These are phyloP conservation scores for Eueremaeus valkanovi DNA, from an alignment of 2,888 invertebrate species.

Conservation along the genomic window DNA sequence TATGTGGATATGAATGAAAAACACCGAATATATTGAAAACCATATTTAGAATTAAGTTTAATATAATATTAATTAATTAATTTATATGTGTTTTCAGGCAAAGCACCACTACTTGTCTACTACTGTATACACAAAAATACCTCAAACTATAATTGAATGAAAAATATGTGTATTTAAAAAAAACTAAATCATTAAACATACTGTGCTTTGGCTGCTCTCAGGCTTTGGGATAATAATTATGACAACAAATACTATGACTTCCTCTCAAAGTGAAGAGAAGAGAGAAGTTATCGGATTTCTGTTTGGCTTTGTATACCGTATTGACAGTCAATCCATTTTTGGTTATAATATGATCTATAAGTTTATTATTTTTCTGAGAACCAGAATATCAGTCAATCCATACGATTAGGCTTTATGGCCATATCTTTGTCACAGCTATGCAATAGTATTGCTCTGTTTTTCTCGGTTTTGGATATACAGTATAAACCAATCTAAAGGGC, in stretches of 20 bases:
- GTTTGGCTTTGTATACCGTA: background rate
- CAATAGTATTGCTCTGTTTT: background rate
- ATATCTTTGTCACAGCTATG: background rate
- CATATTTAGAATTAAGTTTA: too few relatives aligned
- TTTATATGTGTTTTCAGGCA: too few relatives aligned
- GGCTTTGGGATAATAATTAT: background rate
- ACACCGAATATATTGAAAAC: background rate
- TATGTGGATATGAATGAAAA: background rate
- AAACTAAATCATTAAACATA: background rate
- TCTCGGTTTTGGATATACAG: background rate
- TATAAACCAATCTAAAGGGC: background rate
- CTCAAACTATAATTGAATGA: too few relatives aligned
- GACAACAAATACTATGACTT: background rate
- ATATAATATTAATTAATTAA: too few relatives aligned
- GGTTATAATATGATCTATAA: too few relatives aligned
- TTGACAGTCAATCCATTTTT: too few relatives aligned
- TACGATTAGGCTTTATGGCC: background rate
- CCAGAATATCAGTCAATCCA: background rate
- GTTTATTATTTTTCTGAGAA: too few relatives aligned
- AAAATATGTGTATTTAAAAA: background rate
- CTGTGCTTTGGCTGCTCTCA: too few relatives aligned
- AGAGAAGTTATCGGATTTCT: conserved; percentile 9
- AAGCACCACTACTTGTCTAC: too few relatives aligned
- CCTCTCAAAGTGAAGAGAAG: background rate
- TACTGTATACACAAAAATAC: too few relatives aligned